These are phyloP conservation scores for Decapterus maruadsi DNA, from an alignment of 2,797 vertebrate species.

Conservation along the genomic window DNA sequence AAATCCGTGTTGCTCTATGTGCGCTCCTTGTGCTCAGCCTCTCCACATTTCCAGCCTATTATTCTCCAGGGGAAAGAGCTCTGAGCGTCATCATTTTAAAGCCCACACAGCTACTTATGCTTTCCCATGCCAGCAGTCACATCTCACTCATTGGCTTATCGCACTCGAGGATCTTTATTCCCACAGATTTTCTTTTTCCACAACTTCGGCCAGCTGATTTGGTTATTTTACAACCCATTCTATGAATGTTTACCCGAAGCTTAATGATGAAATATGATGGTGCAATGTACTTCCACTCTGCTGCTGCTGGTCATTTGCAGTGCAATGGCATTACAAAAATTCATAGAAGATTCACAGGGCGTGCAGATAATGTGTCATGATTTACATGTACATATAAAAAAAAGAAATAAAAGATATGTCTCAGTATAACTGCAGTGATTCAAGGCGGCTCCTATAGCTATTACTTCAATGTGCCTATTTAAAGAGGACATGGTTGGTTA, in stretches of 20 bases:
- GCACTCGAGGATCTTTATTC: constrained; percentile 55
- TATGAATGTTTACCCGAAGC: constrained; percentile 10
- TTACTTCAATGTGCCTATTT: not conserved
- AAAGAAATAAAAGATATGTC: no score
- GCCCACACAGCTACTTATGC: constrained; percentile 77
- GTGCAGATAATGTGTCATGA: not conserved
- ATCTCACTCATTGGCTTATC: constrained; percentile 58
- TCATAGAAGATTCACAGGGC: not conserved
- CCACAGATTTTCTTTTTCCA: constrained; percentile 56
- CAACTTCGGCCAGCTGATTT: constrained; percentile 46
- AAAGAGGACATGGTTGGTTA: not conserved
- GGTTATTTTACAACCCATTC: not conserved
- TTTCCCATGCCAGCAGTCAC: constrained; percentile 72
- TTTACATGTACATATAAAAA: not conserved
- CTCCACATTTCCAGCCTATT: constrained; percentile 78
- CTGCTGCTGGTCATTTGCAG: not conserved
- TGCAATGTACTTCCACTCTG: not conserved
- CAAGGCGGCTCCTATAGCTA: not conserved
- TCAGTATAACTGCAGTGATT: not conserved
- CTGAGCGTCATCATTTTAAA: constrained; percentile 77
- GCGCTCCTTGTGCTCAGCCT: constrained; percentile 69
- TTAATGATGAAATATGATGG: not conserved
- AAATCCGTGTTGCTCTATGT: constrained; percentile 56
- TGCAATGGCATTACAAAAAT: not conserved
- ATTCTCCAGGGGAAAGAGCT: constrained; percentile 74